These are phyloP conservation scores for Lithobates pipiens DNA, from an alignment of 2,797 vertebrate genomes.

Conservation along the genomic window DNA sequence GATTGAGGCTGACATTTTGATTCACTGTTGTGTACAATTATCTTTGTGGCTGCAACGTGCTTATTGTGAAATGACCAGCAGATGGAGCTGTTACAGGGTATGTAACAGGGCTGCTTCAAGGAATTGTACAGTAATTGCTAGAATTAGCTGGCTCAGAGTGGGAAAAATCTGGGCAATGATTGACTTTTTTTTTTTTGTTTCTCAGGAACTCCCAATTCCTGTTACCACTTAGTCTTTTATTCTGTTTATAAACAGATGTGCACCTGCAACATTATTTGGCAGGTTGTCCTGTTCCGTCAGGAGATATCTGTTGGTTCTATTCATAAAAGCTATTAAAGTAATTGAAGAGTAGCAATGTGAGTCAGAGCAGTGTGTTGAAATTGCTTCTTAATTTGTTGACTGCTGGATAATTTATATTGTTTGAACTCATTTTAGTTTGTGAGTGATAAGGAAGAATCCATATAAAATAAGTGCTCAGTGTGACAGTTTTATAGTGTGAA, in stretches of 20 bases:
- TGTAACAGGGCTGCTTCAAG: not conserved
- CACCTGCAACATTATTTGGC: conserved; percentile 38
- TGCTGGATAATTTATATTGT: conserved; percentile 35
- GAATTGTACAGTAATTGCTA: not conserved
- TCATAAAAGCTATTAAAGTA: conserved; percentile 58
- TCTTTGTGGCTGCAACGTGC: not conserved
- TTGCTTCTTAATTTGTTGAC: conserved; percentile 30
- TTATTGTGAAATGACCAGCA: not conserved
- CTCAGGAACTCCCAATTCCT: conserved; percentile 18
- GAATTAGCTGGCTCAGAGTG: not conserved
- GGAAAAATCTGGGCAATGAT: not conserved
- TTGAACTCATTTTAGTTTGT: conserved; percentile 2
- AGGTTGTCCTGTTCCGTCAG: conserved; percentile 27
- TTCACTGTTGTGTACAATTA: not conserved
- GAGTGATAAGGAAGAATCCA: conserved; percentile 12
- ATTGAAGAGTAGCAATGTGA: conserved; percentile 41
- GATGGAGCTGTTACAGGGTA: conserved; percentile 1
- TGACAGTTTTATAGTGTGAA: conserved; percentile 3
- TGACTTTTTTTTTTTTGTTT: not conserved
- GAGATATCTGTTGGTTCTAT: conserved; percentile 37
- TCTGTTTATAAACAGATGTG: conserved; percentile 33
- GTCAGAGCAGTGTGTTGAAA: conserved; percentile 46
- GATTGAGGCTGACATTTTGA: not conserved
- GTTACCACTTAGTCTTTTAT: conserved; percentile 20
- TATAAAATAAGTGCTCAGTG: conserved; percentile 23